A percentile compares a stretch with the other conserved stretches of the same genome.
phyloP scores from a whole-genome alignment of 35 echinoderm and acorn worm species.

The Hemicentrotus pulcherrimus region DNA sequence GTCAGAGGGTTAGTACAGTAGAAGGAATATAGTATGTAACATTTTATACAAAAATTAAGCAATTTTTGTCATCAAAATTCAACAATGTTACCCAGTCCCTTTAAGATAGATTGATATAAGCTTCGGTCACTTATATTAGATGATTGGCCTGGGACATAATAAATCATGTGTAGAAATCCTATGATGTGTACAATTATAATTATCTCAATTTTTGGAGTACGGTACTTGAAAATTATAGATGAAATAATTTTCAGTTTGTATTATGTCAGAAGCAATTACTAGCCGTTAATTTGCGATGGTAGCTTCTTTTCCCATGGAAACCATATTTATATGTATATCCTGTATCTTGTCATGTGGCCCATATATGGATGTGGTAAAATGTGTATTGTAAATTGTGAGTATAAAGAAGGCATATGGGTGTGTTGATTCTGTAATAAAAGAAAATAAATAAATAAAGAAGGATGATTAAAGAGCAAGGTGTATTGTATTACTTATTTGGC shows the following conservation, averaged over 20 bases:
- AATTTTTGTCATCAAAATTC: no score
- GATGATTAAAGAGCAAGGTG: not conserved
- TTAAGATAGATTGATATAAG: no score
- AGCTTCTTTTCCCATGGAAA: not conserved
- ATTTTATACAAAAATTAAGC: no score
- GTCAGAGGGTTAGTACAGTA: no score
- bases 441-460: not conserved
- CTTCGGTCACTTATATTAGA: no score
- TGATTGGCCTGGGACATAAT: no score
- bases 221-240: not conserved
- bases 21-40: no score
- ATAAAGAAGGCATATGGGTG: not conserved
- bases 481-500: not conserved
- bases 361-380: not conserved
- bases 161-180: not conserved
- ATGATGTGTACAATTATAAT: not conserved
- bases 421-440: not conserved
- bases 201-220: not conserved
- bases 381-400: not conserved
- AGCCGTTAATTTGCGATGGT: not conserved
- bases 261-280: not conserved
- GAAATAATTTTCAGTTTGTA: not conserved
- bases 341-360: not conserved
- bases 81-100: no score
- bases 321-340: not conserved